Evolutionary conservation across 2,113 vertebrate species (phyloP).

Genomic region (Entomyzon cyanotis): DNA sequence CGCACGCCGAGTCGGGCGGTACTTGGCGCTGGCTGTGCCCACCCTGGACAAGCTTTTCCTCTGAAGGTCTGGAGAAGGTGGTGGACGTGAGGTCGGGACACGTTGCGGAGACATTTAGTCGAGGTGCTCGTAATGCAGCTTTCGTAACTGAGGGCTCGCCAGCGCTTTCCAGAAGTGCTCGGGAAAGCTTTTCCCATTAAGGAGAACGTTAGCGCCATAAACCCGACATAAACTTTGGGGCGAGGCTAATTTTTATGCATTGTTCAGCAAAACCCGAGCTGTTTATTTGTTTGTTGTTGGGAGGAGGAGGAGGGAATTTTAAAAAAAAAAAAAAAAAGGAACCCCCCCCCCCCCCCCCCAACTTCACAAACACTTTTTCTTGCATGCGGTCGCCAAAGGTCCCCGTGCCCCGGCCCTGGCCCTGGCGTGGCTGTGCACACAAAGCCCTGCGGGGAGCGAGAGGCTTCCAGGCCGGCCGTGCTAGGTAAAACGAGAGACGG

Average conservation of each 20-base stretch:
- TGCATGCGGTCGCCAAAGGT: background rate
- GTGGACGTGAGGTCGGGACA: background rate
- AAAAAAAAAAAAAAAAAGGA: too few species aligned
- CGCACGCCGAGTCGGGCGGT: background rate
- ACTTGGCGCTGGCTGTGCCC: background rate
- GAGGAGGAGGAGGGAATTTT: background rate
- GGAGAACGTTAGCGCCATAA: background rate
- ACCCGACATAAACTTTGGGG: conserved; percentile 1
- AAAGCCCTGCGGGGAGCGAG: conserved; percentile 33
- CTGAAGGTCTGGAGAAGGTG: background rate
- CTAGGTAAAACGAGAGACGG: background rate
- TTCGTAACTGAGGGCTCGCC: background rate
- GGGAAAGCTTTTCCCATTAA: background rate
- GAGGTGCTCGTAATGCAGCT: background rate
- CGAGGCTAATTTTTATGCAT: conserved; percentile 22
- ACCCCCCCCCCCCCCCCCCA: too few species aligned
- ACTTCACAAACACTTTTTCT: background rate
- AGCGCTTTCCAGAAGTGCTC: conserved; percentile 11
- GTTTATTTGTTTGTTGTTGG: background rate
- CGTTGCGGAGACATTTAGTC: background rate
- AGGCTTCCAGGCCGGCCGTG: background rate
- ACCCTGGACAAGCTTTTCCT: background rate
- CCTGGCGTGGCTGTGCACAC: background rate
- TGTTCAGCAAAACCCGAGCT: background rate
- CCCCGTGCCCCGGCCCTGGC: background rate